phyloP scores from a whole-genome alignment of 2,888 invertebrate species.

The Tipula vernalis region DNA sequence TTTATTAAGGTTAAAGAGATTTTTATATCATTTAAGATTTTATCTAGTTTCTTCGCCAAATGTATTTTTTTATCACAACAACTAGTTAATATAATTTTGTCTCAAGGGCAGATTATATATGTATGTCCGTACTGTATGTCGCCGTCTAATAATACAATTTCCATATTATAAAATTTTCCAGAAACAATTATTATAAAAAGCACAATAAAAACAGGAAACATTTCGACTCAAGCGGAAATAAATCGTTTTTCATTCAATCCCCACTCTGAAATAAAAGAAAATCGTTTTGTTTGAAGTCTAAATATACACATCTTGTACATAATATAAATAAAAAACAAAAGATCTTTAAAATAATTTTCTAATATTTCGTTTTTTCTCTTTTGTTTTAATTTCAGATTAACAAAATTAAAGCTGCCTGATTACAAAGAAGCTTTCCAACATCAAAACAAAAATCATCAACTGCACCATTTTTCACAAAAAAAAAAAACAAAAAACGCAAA shows the following conservation, averaged over 20 bases:
- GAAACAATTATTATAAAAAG: neutral
- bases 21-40: too few relatives aligned
- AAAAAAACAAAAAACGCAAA: neutral
- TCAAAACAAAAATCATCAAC: neutral
- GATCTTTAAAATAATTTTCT: neutral
- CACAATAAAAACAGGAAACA: neutral
- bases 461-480: neutral
- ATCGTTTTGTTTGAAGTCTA: neutral
- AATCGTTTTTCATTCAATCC: neutral
- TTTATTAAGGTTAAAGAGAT: too few relatives aligned
- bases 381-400: neutral
- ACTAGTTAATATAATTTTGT: neutral
- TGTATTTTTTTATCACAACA: neutral
- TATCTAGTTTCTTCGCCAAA: neutral
- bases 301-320: neutral
- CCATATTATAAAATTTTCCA: neutral
- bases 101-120: neutral
- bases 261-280: neutral
- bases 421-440: neutral
- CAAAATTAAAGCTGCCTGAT: neutral
- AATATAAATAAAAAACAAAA: neutral
- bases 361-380: neutral
- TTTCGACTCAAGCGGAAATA: neutral
- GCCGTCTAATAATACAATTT: neutral
- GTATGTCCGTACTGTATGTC: neutral